Conservation (phyloP, 2,113 vertebrate species). For the Xerus inauris region DNA sequence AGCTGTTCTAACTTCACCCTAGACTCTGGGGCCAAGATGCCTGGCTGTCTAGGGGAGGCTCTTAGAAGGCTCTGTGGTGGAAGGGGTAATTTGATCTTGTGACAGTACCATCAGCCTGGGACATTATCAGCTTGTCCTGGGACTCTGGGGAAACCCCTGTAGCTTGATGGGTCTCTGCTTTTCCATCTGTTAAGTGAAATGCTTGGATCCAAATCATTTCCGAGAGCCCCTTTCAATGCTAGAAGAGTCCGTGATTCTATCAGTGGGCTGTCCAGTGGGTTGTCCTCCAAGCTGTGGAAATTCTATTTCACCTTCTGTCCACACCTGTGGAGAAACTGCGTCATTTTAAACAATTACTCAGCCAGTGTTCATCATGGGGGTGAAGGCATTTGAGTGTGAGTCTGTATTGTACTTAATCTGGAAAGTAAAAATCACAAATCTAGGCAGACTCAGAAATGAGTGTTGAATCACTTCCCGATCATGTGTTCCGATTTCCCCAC, state of each 20-base stretch:
- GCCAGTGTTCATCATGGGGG: neutral
- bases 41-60: neutral
- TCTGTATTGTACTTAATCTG: neutral
- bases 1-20: neutral
- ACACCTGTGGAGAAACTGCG: neutral
- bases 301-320: neutral
- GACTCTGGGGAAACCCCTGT: neutral
- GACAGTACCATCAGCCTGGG: rapidly evolving
- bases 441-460: neutral
- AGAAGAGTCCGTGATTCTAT: neutral
- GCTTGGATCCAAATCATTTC: neutral
- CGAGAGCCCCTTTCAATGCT: neutral
- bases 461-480: conserved; percentile 41
- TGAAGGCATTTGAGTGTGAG: neutral
- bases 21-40: neutral
- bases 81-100: neutral
- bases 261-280: neutral
- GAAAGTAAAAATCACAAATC: conserved; percentile 5
- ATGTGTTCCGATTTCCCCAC: neutral
- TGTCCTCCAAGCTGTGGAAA: neutral
- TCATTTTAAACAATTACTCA: conserved; percentile 14
- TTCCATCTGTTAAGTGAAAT: neutral
- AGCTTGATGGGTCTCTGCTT: neutral
- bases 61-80: neutral
- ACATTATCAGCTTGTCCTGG: neutral